These are phyloP conservation scores for Cepaea nemoralis DNA, from an alignment of 1,140 invertebrate species.

Conservation along the genomic window DNA sequence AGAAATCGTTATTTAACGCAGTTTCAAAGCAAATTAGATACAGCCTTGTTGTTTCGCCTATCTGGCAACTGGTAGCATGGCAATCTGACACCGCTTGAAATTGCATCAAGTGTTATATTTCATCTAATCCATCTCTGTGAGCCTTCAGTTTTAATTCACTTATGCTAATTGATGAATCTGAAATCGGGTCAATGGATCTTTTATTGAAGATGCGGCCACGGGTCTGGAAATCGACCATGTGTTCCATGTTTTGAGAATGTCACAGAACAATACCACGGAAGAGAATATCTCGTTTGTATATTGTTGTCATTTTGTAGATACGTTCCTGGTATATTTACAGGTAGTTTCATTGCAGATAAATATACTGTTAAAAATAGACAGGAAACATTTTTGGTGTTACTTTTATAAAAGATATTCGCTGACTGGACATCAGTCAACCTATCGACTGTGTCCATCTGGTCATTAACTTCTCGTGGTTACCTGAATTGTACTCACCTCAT, in stretches of 20 bases:
- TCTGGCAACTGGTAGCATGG: neutral
- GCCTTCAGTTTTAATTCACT: neutral
- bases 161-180: neutral
- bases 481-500: too few relatives aligned
- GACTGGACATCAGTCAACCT: too few relatives aligned
- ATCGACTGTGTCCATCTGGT: too few relatives aligned
- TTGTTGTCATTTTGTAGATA: too few relatives aligned
- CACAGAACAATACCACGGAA: too few relatives aligned
- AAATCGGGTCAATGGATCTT: neutral
- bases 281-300: too few relatives aligned
- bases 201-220: neutral
- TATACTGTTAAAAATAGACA: too few relatives aligned
- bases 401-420: too few relatives aligned
- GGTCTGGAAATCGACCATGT: neutral
- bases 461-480: too few relatives aligned
- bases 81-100: neutral
- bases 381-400: too few relatives aligned
- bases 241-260: neutral
- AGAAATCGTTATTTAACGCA: neutral
- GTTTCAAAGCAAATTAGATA: neutral
- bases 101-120: slow-evolving; percentile 5
- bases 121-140: neutral
- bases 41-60: neutral
- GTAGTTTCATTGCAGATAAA: too few relatives aligned
- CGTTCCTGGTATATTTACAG: too few relatives aligned